A percentile compares a stretch with the other conserved stretches of the same genome.
phyloP scores from a whole-genome alignment of 2,888 invertebrate genomes.

The Melipona bicolor region DNA sequence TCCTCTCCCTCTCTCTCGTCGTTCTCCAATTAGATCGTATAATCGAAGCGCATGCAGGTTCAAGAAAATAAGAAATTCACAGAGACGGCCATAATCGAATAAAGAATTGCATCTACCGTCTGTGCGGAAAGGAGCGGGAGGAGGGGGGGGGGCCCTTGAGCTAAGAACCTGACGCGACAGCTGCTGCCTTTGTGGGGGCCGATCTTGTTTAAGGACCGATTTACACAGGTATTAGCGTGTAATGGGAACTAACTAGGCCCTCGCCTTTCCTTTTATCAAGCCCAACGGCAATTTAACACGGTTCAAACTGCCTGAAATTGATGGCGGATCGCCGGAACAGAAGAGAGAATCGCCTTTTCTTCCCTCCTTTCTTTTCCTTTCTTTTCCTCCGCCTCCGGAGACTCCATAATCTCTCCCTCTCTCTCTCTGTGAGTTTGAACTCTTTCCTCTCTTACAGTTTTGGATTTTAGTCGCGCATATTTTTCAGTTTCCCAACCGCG shows the following conservation, averaged over 20 bases:
- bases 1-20: too few relatives aligned
- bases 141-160: constrained; percentile 8
- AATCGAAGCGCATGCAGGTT: neutral
- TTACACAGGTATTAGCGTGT: constrained; percentile 70
- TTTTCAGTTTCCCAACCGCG: neutral
- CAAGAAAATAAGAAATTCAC: constrained; percentile 10
- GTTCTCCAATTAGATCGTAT: neutral
- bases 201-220: constrained; percentile 64
- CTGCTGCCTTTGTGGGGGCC: constrained; percentile 58
- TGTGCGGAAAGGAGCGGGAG: neutral
- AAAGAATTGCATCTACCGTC: constrained; percentile 29
- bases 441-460: neutral
- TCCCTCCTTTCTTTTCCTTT: neutral
- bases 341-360: constrained; percentile 13
- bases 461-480: neutral
- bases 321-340: constrained; percentile 21
- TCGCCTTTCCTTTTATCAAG: constrained; percentile 39
- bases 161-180: constrained; percentile 66
- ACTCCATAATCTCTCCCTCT: too few relatives aligned
- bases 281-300: constrained; percentile 46
- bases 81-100: constrained; percentile 28
- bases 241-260: constrained; percentile 56
- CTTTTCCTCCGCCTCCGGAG: too few relatives aligned
- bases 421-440: too few relatives aligned
- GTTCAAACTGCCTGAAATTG: constrained; percentile 42